Evolutionary conservation across 2,797 vertebrate species (phyloP).

Genomic region (Rhadinocentrus ornatus): DNA sequence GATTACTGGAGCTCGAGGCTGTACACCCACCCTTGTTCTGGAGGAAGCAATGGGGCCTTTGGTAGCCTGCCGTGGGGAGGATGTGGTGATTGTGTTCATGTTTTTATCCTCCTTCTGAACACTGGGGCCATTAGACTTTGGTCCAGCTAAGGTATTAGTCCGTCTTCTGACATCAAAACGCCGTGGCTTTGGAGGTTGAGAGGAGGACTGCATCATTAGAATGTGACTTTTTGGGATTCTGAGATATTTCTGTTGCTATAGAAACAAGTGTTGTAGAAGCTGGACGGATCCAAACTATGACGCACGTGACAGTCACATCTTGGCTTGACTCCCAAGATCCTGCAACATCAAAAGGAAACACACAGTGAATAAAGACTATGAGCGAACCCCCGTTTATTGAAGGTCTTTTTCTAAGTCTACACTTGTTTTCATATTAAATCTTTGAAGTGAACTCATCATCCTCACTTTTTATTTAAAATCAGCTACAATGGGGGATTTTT

Average conservation of each 20-base stretch:
- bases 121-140: slow-evolving; percentile 68
- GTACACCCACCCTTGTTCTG: slow-evolving; percentile 70
- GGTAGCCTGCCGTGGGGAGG: slow-evolving; percentile 59
- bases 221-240: slow-evolving; percentile 44
- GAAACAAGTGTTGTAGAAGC: slow-evolving; percentile 66
- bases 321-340: slow-evolving; percentile 76
- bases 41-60: slow-evolving; percentile 67
- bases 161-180: slow-evolving; percentile 78
- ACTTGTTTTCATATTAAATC: slow-evolving; percentile 32
- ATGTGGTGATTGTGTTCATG: slow-evolving; percentile 72
- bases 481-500: slow-evolving; percentile 38
- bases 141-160: slow-evolving; percentile 50
- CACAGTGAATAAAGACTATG: slow-evolving; percentile 55
- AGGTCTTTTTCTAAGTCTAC: slow-evolving; percentile 16
- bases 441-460: slow-evolving; percentile 48
- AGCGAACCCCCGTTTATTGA: slow-evolving; percentile 33
- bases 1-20: slow-evolving; percentile 66
- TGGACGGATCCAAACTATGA: slow-evolving; percentile 71
- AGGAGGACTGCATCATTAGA: slow-evolving; percentile 82
- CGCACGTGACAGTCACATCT: slow-evolving; percentile 78
- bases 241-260: slow-evolving; percentile 74
- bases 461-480: slow-evolving; percentile 37
- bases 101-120: slow-evolving; percentile 84
- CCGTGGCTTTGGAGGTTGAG: slow-evolving; percentile 77
- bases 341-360: slow-evolving; percentile 81